These are phyloP conservation scores for Gallirallus australis DNA, from an alignment of 2,797 vertebrate genomes.

Conservation along the genomic window DNA sequence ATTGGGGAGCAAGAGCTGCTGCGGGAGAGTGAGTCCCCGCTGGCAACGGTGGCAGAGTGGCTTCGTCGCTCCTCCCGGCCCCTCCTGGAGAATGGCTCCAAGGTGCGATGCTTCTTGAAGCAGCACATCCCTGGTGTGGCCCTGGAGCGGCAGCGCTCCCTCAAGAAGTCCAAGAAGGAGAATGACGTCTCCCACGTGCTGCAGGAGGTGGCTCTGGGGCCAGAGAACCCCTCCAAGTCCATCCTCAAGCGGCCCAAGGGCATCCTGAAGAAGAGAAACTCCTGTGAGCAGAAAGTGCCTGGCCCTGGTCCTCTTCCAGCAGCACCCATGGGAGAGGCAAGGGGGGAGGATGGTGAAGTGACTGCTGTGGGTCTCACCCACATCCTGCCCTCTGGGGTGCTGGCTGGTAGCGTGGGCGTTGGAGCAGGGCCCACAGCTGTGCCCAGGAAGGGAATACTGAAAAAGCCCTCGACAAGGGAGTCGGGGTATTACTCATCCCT, in stretches of 20 bases:
- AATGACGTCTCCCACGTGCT: constrained; percentile 87
- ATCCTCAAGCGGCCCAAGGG: constrained; percentile 86
- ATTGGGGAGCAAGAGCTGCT: constrained; percentile 81
- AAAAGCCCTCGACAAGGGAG: constrained; percentile 88
- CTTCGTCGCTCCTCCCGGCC: constrained; percentile 91
- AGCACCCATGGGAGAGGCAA: not conserved
- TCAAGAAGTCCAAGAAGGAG: constrained; percentile 94
- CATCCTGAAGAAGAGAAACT: constrained; percentile 89
- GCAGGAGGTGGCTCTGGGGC: constrained; percentile 73
- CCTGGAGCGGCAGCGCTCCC: constrained; percentile 89
- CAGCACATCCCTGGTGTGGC: constrained; percentile 78
- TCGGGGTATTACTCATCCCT: constrained; percentile 93
- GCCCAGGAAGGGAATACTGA: constrained; percentile 95
- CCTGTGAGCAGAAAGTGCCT: constrained; percentile 80
- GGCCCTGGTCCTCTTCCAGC: fast-evolving
- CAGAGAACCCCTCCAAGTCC: constrained; percentile 72
- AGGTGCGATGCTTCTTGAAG: constrained; percentile 91
- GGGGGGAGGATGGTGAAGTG: not conserved
- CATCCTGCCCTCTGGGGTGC: not conserved
- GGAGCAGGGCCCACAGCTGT: not conserved
- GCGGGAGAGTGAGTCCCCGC: constrained; percentile 73
- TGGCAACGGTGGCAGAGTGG: constrained; percentile 88
- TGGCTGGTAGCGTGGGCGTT: fast-evolving
- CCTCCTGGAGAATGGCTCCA: constrained; percentile 91
- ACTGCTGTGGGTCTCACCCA: not conserved